Evolutionary conservation across 2,113 vertebrate genomes (phyloP), one percentile per base, ranked within the genome.

Genomic region (Excalfactoria chinensis): DNA sequence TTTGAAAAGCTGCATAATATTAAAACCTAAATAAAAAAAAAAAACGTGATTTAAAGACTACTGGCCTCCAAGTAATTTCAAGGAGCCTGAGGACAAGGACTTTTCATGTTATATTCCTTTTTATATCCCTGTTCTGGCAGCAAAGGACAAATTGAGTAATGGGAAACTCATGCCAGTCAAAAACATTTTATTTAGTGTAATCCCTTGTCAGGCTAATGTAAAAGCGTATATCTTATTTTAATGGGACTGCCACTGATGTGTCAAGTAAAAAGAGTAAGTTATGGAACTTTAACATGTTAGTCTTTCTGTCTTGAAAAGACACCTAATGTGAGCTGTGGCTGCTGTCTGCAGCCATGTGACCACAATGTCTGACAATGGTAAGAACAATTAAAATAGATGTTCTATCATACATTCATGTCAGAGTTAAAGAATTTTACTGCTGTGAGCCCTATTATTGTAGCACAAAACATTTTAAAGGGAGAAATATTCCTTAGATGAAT

Each of bases 121-220:
- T 95, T 91, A 63, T 86, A 91, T 88, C 82, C 48, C 66, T 95
- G 15, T 82, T 95, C 88, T 97, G 96, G 63, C 96, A 97, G 83
- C 70, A 96, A 95, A 97, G 93, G 96, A 95, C 89, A 90, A 94
- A 95, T n/a, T 96, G 84, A 97, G 76, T 95, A 96, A 96, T 76
- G 80, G 89, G 73, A 97, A 97, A 96, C 68, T 93, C 66, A 74
- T 78, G 88, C 95, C 95, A 96, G 92, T 97, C 96, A 96, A 94
- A 95, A 96, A 44, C 71, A 43, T 91, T 96, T 97, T 96, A 93
- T 95, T 96, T 97, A 93, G 84, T 88, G 71, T 95, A 97, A 97
- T 95, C 79, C 60, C 74, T 93, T 97, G 90, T 96, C 90, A 93
- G 88, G 89, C 66, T 97, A 97, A 96, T 94, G 75, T 84, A 84